Percentiles rank a stretch among this genome's conserved stretches.
These are phyloP conservation scores for Petrophora chlorosata DNA, from an alignment of 2,888 invertebrate genomes.

Conservation along the genomic window DNA sequence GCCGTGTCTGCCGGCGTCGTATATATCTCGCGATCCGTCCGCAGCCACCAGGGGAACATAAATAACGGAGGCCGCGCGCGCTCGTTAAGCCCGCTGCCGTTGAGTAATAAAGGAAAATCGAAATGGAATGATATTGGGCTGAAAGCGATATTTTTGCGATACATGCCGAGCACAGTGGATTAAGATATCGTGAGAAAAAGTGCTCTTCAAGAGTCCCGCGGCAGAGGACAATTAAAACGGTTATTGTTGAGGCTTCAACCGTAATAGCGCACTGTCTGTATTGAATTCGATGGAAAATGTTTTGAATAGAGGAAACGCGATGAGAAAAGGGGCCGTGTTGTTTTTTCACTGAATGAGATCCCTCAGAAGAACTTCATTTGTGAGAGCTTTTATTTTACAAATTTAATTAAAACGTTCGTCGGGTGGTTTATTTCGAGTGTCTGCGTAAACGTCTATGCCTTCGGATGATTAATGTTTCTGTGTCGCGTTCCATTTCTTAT, in stretches of 20 bases:
- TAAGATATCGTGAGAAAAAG: conserved; percentile 73
- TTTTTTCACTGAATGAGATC: conserved; percentile 64
- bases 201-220: conserved; percentile 63
- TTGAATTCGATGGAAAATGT: conserved; percentile 70
- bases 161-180: conserved; percentile 73
- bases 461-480: conserved; percentile 52
- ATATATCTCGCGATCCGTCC: conserved; percentile 80
- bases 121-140: conserved; percentile 83
- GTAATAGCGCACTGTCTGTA: conserved; percentile 69
- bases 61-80: conserved; percentile 79
- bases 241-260: conserved; percentile 67
- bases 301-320: conserved; percentile 67
- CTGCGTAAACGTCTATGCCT: conserved; percentile 44
- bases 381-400: conserved; percentile 64
- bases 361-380: conserved; percentile 62
- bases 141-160: conserved; percentile 79
- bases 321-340: conserved; percentile 61
- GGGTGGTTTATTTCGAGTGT: conserved; percentile 47
- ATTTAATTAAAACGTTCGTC: conserved; percentile 66
- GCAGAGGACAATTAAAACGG: conserved; percentile 76
- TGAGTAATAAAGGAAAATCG: conserved; percentile 84
- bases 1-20: conserved; percentile 68
- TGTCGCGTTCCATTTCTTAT: conserved; percentile 41
- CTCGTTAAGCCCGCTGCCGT: conserved; percentile 82
- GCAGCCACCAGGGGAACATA: conserved; percentile 81